Evolutionary conservation across 1,140 invertebrate species (phyloP).

Genomic region (Pygmarrhopalites habei): DNA sequence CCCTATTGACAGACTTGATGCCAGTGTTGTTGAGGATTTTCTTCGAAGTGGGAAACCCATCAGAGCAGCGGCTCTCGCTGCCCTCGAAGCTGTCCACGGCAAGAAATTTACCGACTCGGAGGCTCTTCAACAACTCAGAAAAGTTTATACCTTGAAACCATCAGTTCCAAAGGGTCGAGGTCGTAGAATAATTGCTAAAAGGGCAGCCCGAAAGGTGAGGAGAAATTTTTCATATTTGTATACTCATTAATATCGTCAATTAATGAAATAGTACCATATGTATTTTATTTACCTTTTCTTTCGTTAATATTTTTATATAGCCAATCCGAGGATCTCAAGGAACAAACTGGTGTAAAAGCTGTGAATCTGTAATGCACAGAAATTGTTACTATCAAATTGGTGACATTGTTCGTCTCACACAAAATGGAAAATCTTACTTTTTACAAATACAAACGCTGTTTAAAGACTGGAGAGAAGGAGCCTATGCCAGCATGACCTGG

Average conservation of each 20-base stretch:
- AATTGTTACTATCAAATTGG: slow-evolving; percentile 22
- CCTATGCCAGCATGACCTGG: slow-evolving; percentile 3
- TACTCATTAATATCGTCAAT: not conserved
- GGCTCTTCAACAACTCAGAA: not conserved
- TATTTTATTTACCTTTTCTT: not conserved
- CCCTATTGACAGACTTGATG: not conserved
- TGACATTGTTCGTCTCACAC: slow-evolving; percentile 15
- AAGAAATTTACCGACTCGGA: not conserved
- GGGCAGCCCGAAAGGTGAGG: too few species aligned
- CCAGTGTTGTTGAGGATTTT: slow-evolving; percentile 2
- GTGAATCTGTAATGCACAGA: not conserved
- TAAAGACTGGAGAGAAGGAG: not conserved
- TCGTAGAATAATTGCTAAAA: slow-evolving; percentile 3
- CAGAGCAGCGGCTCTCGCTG: slow-evolving; percentile 5
- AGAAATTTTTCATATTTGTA: not conserved
- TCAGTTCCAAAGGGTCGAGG: slow-evolving; percentile 1
- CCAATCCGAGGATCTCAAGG: not conserved
- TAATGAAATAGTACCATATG: not conserved
- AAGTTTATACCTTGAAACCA: not conserved
- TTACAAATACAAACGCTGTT: slow-evolving; percentile 14
- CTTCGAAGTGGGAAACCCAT: slow-evolving; percentile 7
- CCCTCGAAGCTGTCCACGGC: slow-evolving; percentile 8
- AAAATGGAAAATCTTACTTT: slow-evolving; percentile 12
- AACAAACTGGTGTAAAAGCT: slow-evolving; percentile 13
- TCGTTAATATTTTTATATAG: not conserved